Evolutionary conservation across 2,113 vertebrate species (phyloP).

Genomic region (Corvus hawaiiensis): DNA sequence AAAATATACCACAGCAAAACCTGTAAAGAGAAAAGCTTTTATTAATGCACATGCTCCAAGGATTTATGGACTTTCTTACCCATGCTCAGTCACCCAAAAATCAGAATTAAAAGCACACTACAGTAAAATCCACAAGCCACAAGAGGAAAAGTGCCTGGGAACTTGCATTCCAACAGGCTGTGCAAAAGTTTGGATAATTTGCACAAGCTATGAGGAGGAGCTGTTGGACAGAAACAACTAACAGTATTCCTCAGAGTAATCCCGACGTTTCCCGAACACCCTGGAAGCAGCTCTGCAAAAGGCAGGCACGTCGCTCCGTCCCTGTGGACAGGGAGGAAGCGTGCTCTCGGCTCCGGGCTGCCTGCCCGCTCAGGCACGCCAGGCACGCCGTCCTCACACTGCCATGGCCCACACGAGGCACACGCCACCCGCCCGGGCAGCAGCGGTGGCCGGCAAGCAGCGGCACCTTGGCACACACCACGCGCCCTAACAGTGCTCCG

Average conservation of each 20-base stretch:
- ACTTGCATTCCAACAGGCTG: background rate
- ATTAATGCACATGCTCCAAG: background rate
- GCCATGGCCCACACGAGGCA: slow-evolving; percentile 19
- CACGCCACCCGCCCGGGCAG: background rate
- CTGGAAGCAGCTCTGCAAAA: background rate
- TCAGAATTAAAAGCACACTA: background rate
- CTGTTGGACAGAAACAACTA: slow-evolving; percentile 4
- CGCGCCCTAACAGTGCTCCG: background rate
- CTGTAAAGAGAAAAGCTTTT: slow-evolving; percentile 66
- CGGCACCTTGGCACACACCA: background rate
- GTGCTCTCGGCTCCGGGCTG: background rate
- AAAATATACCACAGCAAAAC: slow-evolving; percentile 75
- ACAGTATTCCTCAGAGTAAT: background rate
- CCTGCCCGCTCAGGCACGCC: slow-evolving; percentile 70
- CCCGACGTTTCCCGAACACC: background rate
- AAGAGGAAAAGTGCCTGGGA: background rate
- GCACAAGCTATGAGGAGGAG: background rate
- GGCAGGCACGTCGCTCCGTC: slow-evolving; percentile 24
- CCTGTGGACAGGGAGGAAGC: slow-evolving; percentile 22
- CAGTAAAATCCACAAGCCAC: background rate
- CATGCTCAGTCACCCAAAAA: background rate
- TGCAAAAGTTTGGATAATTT: background rate
- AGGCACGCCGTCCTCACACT: slow-evolving; percentile 41
- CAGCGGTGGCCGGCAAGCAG: background rate
- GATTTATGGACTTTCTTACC: background rate